Percentiles rank a stretch among this genome's conserved stretches.
These are phyloP conservation scores for Leucosticte australis DNA, from an alignment of 2,113 vertebrate genomes.

Conservation along the genomic window DNA sequence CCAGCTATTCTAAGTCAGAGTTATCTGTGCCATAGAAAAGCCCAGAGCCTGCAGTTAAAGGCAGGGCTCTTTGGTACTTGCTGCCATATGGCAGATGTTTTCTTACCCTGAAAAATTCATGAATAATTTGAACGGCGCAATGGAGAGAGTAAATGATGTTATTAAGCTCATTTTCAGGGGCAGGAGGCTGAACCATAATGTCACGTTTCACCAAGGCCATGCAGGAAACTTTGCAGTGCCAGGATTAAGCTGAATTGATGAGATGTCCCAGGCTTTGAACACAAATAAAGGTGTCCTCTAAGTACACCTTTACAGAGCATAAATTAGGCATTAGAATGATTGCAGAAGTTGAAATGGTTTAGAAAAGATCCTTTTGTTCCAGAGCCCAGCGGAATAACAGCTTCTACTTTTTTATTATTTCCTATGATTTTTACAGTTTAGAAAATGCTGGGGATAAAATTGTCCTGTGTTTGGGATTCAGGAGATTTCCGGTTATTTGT, in stretches of 20 bases:
- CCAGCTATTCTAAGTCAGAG: not conserved
- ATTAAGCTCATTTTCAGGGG: not conserved
- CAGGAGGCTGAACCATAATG: not conserved
- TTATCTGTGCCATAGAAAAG: not conserved
- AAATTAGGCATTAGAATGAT: not conserved
- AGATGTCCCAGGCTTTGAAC: not conserved
- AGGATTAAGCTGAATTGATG: not conserved
- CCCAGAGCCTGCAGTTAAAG: not conserved
- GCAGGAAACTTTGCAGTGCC: not conserved
- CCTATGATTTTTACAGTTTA: not conserved
- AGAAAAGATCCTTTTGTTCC: not conserved
- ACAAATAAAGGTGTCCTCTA: not conserved
- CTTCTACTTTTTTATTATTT: not conserved
- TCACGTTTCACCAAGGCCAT: not conserved
- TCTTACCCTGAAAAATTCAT: not conserved
- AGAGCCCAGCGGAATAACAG: not conserved
- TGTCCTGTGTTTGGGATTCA: not conserved
- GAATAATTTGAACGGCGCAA: not conserved
- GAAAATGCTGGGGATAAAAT: not conserved
- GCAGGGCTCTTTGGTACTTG: not conserved
- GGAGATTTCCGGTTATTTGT: not conserved
- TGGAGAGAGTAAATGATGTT: not conserved
- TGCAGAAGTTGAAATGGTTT: not conserved
- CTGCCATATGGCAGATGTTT: not conserved
- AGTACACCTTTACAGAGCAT: not conserved